phyloP scores from a whole-genome alignment of 2,888 invertebrate species.

The Blomia tropicalis region DNA sequence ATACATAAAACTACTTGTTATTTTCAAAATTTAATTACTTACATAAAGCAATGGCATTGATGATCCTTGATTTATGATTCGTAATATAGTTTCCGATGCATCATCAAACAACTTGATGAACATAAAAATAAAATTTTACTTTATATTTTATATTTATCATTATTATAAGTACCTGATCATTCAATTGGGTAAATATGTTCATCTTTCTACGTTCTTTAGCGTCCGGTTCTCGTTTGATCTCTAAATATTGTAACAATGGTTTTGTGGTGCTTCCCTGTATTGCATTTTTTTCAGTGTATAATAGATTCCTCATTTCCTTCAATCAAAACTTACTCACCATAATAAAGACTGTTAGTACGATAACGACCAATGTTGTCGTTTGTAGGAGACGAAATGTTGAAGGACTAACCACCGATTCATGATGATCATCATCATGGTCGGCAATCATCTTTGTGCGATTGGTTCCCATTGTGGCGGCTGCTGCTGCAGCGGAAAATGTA shows the following conservation, averaged over 20 bases:
- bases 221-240: slow-evolving; percentile 16
- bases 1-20: no score
- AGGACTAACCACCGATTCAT: no score
- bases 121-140: no score
- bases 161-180: slow-evolving; percentile 9
- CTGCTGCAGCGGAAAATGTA: not conserved
- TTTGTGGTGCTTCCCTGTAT: slow-evolving; percentile 20
- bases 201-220: no score
- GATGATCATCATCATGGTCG: no score
- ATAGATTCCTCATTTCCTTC: no score
- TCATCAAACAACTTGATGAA: no score
- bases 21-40: no score
- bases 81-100: no score
- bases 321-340: slow-evolving; percentile 34
- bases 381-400: slow-evolving; percentile 33
- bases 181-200: not conserved
- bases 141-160: no score
- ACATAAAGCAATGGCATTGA: no score
- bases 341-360: slow-evolving; percentile 38
- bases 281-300: not conserved
- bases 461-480: not conserved
- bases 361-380: slow-evolving; percentile 37
- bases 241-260: slow-evolving; percentile 13
- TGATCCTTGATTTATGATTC: no score
- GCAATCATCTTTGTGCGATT: not conserved